Conservation (phyloP, 2,797 vertebrate genomes). For the Bucorvus abyssinicus region DNA sequence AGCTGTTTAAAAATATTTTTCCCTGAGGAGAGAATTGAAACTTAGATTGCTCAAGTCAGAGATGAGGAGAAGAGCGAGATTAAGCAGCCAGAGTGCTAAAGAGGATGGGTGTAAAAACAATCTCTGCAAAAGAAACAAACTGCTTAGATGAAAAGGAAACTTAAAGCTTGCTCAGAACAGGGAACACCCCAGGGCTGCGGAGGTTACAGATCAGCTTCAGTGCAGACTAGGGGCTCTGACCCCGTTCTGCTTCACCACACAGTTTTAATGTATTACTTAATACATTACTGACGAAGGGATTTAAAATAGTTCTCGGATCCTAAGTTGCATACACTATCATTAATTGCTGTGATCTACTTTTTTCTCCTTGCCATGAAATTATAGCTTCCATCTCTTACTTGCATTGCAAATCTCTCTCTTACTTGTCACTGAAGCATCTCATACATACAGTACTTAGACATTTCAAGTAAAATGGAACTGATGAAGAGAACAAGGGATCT, state of each 20-base stretch:
- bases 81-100: not conserved
- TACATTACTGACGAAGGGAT: not conserved
- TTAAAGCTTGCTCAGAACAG: not conserved
- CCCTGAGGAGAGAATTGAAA: not conserved
- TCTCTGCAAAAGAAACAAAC: not conserved
- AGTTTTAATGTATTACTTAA: not conserved
- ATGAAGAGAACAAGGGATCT: not conserved
- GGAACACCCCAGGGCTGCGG: not conserved
- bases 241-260: not conserved
- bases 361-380: not conserved
- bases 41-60: not conserved
- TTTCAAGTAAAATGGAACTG: not conserved
- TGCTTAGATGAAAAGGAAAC: not conserved
- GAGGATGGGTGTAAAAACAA: not conserved
- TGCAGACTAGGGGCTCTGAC: not conserved
- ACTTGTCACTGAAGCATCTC: not conserved
- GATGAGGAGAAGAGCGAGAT: not conserved
- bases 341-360: not conserved
- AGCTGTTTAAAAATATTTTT: not conserved
- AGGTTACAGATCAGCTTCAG: not conserved
- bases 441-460: not conserved
- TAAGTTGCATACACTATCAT: not conserved
- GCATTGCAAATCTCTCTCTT: not conserved
- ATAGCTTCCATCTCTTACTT: not conserved
- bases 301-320: not conserved